These are phyloP conservation scores for Calephelis perditalis DNA, from an alignment of 2,888 invertebrate genomes.

Conservation along the genomic window DNA sequence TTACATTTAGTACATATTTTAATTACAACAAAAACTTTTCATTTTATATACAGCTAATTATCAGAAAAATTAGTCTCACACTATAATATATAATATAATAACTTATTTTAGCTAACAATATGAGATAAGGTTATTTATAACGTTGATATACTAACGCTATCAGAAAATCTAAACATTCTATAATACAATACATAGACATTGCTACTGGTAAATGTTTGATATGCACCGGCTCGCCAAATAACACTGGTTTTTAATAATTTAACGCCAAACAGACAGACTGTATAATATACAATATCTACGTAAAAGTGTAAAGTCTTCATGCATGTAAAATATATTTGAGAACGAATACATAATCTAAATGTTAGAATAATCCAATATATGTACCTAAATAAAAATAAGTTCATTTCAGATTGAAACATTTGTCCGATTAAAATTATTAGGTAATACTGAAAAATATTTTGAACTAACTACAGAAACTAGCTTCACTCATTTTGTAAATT, in stretches of 20 bases:
- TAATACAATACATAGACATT: slow-evolving; percentile 38
- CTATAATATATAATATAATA: slow-evolving; percentile 37
- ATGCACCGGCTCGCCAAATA: slow-evolving; percentile 13
- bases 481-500: too few species aligned
- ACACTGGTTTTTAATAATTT: not conserved
- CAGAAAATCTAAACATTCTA: slow-evolving; percentile 58
- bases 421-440: too few species aligned
- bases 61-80: slow-evolving; percentile 31
- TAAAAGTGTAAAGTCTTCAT: too few species aligned
- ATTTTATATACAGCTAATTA: slow-evolving; percentile 32
- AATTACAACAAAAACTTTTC: slow-evolving; percentile 22
- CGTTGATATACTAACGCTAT: slow-evolving; percentile 58
- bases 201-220: slow-evolving; percentile 31
- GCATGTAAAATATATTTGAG: too few species aligned
- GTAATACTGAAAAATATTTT: too few species aligned
- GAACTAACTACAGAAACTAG: too few species aligned
- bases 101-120: slow-evolving; percentile 66
- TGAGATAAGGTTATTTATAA: slow-evolving; percentile 59
- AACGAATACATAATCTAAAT: too few species aligned
- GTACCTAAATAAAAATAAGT: too few species aligned
- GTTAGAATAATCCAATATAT: too few species aligned
- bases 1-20: slow-evolving; percentile 21
- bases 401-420: too few species aligned
- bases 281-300: too few species aligned
- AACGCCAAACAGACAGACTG: too few species aligned